Evolutionary conservation across 2,888 invertebrate species (phyloP).

Genomic region (Dolichopus griseipennis): DNA sequence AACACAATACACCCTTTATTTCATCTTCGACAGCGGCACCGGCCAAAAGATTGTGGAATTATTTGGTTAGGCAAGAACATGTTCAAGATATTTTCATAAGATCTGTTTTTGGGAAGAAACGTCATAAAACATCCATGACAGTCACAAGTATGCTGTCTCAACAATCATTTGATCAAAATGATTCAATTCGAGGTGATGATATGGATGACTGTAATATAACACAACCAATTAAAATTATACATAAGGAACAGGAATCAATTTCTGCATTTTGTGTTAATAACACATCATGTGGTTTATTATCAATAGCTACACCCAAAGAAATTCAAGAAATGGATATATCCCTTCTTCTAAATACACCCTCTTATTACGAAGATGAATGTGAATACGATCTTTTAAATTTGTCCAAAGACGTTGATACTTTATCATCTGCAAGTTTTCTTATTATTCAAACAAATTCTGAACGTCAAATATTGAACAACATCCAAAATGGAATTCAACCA

Average conservation of each 20-base stretch:
- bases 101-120: slow-evolving; percentile 81
- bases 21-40: slow-evolving; percentile 63
- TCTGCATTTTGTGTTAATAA: slow-evolving; percentile 94
- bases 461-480: slow-evolving; percentile 38
- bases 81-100: slow-evolving; percentile 93
- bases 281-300: slow-evolving; percentile 74
- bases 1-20: slow-evolving; percentile 90
- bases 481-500: slow-evolving; percentile 13
- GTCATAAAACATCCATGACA: slow-evolving; percentile 27
- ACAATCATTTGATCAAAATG: slow-evolving; percentile 1
- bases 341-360: slow-evolving; percentile 75
- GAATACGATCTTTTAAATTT: slow-evolving; percentile 89
- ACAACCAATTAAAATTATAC: slow-evolving; percentile 89
- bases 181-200: slow-evolving; percentile 18
- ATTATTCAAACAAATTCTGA: slow-evolving; percentile 69
- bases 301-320: slow-evolving; percentile 91
- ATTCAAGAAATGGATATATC: slow-evolving; percentile 97
- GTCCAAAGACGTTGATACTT: slow-evolving; percentile 63
- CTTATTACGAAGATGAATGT: slow-evolving; percentile 95
- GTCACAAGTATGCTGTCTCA: background rate
- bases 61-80: slow-evolving; percentile 81
- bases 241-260: slow-evolving; percentile 97
- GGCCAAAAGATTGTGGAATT: slow-evolving; percentile 82
- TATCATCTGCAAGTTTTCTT: slow-evolving; percentile 75
- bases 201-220: slow-evolving; percentile 14